Evolutionary conservation across 1,140 invertebrate species (phyloP).

Genomic region (Nebria ingens): DNA sequence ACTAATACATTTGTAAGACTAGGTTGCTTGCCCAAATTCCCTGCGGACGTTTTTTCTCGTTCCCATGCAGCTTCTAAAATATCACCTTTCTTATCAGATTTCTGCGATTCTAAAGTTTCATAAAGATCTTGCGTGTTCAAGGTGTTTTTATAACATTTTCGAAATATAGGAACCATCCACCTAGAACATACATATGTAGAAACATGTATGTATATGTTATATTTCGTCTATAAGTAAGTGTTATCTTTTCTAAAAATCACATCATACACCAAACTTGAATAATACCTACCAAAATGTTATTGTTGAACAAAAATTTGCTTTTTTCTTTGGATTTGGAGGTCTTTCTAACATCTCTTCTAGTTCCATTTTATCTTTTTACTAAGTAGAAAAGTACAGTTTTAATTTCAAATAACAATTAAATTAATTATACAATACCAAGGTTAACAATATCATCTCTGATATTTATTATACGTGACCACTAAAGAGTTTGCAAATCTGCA

Average conservation of each 20-base stretch:
- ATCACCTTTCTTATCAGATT: constrained; percentile 41
- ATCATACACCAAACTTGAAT: no score
- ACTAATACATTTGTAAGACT: constrained; percentile 36
- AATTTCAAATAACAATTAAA: no score
- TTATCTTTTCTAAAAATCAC: constrained; percentile 1
- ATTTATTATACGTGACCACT: no score
- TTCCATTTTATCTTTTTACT: constrained; percentile 32
- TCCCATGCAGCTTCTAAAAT: constrained; percentile 41
- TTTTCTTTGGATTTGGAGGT: constrained; percentile 36
- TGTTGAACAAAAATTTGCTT: constrained; percentile 37
- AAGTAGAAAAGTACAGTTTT: no score
- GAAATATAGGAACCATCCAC: constrained; percentile 43
- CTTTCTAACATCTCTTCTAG: constrained; percentile 34
- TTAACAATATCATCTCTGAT: no score
- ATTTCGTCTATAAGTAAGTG: no score
- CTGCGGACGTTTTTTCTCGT: constrained; percentile 23
- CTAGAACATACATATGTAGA: constrained; percentile 28
- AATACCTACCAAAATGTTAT: constrained; percentile 39
- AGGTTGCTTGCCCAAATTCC: constrained; percentile 21
- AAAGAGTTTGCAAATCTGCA: no score
- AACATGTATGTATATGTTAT: constrained; percentile 10
- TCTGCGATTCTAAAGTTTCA: constrained; percentile 43
- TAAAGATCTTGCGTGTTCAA: constrained; percentile 47
- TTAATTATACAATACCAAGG: no score
- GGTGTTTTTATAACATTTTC: constrained; percentile 42